Base-by-base conservation (phyloP, 2,113 vertebrate genomes). In the Onychostoma macrolepis region DNA sequence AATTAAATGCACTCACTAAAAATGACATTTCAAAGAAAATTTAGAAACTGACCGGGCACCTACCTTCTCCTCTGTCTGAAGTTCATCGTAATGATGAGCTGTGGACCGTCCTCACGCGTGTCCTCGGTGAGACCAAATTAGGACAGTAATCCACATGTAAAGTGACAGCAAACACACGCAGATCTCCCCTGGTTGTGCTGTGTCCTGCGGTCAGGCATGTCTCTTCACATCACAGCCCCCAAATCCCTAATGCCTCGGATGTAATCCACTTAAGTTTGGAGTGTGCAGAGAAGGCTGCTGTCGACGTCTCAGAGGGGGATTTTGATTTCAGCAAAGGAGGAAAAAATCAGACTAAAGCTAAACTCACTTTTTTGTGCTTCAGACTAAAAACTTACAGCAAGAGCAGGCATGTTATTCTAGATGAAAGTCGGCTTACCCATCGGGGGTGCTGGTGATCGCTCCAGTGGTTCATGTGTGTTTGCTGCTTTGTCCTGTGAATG, bases 71-170 rank as follows among this genome's bases (percentile, higher is more conserved):
- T 85, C 81, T 91, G 86, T 89, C 90, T 92, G 90, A 88, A 92
- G 91, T 92, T 93, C 92, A 90, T 92, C 89, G 90, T 92, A 90
- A 89, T 89, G 87, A 91, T 85, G 84, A 90, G 90, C 88, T 88
- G 90, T 36, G 45, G 91, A 89, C 82, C 63, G 89, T 92, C 91
- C 91, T 93, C 92, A 8, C 3, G 61, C 91, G 91, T 90, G 90
- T 93, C 89, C 89, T 79, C 87, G 21, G 4, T 10, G 89, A 91
- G 89, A 88, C 87, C 90, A 90, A 91, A 93, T 91, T 90, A 92
- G 92, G 91, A 90, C 92, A 92, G 92, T 93, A 94, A 95, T 95
- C 95, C 94, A 93, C 91, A 84, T 90, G 81, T 12, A 81, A 82
- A 87, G 91, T 56, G 89, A 58, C 82, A 88, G 80, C 83, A 90